Conservation (phyloP, 2,113 vertebrate genomes). For the Chaenocephalus aceratus region DNA sequence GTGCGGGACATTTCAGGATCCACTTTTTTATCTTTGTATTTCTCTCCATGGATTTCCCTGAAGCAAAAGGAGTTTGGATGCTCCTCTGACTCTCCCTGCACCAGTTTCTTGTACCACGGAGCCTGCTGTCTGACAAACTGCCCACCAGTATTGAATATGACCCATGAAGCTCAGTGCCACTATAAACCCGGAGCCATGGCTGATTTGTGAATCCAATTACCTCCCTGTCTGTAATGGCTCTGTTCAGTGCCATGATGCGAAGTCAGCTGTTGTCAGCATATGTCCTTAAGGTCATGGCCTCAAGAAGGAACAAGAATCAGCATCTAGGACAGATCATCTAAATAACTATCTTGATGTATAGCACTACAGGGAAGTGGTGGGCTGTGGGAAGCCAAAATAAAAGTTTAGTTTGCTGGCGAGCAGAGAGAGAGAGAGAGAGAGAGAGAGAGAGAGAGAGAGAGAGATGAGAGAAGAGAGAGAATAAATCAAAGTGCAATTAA, state of each 20-base stretch:
- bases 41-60: slow-evolving; percentile 9
- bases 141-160: slow-evolving; percentile 76
- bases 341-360: slow-evolving; percentile 39
- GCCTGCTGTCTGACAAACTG: slow-evolving; percentile 66
- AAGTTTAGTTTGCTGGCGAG: slow-evolving; percentile 15
- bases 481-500: slow-evolving; percentile 19
- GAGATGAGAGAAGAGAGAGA: background rate
- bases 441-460: background rate
- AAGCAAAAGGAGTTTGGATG: slow-evolving; percentile 22
- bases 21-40: background rate
- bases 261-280: slow-evolving; percentile 80
- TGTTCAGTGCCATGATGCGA: slow-evolving; percentile 81
- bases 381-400: background rate
- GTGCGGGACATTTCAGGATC: slow-evolving; percentile 15
- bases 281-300: slow-evolving; percentile 68
- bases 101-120: slow-evolving; percentile 57
- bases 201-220: slow-evolving; percentile 89
- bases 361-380: background rate
- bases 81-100: slow-evolving; percentile 37
- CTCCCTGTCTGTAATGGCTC: slow-evolving; percentile 80
- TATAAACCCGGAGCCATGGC: slow-evolving; percentile 79
- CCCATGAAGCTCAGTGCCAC: slow-evolving; percentile 76
- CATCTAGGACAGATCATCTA: slow-evolving; percentile 36
- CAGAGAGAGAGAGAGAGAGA: background rate
- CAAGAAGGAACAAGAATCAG: slow-evolving; percentile 30